Evolutionary conservation across 2,797 vertebrate species (phyloP), one percentile per base, ranked within the genome.

Genomic region (Orestias chungarensis): DNA sequence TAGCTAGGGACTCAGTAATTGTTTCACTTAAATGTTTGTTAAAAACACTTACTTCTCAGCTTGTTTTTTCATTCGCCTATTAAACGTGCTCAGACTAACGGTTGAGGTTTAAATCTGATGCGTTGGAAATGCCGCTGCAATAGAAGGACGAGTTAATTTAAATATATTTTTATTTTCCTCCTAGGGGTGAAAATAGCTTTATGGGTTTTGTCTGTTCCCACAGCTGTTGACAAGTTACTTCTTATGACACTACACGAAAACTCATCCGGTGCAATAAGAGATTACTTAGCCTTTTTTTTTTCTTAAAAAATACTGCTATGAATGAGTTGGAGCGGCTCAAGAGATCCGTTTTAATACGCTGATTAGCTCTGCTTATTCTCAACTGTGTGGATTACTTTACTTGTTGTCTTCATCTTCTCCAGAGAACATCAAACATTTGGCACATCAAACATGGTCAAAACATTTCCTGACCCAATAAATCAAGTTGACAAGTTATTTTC

Each of bases 221-320:
- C 70, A 73, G 57, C 64, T 64, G 61, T 76, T 68, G 73, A 59
- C 62, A 66, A 49, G 66, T 81, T 68, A 55, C 62, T 47, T 81
- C 61, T 64, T 66, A 61, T 76, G 66, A 85, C 64, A 49, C 79
- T 66, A 64, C 74, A 66, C 64, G 46, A 25, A 15, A 25, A 55
- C 12, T 57, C 18, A 57, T 33, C 52, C 25, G 8, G 47, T 67
- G 15, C 2, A 29, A 68, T 31, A 2, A 17, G 47, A 25, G 11
- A 14, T 2, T n/a, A 47, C 15, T 44, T 44, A 44, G 43, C 15
- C 4, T 14, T 44, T 44, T 18, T 62, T 44, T 44, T 18, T 62
- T 23, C 6, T 6, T 62, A 6, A 23, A 23, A 62, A 62, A 62
- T 6, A 49, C 38, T 42, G 57, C 55, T 68, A n/a, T 15, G 25